Percentiles rank a stretch among this genome's conserved stretches.
These are phyloP conservation scores for Puma concolor DNA, from an alignment of 2,113 vertebrate species.

Conservation along the genomic window DNA sequence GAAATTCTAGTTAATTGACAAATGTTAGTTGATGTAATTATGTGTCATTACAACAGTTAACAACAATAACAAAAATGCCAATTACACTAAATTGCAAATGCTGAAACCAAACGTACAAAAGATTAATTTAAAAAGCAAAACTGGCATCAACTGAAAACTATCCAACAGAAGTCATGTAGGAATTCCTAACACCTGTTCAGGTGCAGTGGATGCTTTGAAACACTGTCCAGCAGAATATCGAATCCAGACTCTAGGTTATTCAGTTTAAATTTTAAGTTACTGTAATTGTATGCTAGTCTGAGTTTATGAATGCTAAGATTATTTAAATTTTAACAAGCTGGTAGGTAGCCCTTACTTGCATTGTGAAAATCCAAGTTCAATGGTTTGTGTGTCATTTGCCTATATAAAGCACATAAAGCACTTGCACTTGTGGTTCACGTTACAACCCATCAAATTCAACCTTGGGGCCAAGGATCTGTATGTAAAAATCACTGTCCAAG, in stretches of 20 bases:
- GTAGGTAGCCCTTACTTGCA: background rate
- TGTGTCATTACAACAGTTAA: background rate
- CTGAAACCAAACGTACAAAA: background rate
- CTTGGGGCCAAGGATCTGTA: background rate
- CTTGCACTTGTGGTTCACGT: background rate
- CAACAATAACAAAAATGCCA: background rate
- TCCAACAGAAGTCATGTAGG: background rate
- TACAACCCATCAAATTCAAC: background rate
- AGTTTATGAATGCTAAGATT: background rate
- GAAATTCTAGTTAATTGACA: background rate
- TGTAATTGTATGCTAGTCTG: background rate
- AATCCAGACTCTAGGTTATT: background rate
- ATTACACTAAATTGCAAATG: background rate
- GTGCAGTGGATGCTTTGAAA: background rate
- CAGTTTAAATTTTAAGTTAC: background rate
- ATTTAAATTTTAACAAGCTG: constrained; percentile 42
- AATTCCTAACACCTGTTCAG: background rate
- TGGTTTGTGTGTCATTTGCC: background rate
- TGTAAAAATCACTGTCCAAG: background rate
- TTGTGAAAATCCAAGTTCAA: background rate
- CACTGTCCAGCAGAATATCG: background rate
- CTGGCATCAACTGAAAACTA: background rate
- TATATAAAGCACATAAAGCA: constrained; percentile 27
- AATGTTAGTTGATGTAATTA: background rate
- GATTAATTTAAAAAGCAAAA: constrained; percentile 16